Conservation (phyloP, 2,797 vertebrate species). For the Oryzias sinensis region DNA sequence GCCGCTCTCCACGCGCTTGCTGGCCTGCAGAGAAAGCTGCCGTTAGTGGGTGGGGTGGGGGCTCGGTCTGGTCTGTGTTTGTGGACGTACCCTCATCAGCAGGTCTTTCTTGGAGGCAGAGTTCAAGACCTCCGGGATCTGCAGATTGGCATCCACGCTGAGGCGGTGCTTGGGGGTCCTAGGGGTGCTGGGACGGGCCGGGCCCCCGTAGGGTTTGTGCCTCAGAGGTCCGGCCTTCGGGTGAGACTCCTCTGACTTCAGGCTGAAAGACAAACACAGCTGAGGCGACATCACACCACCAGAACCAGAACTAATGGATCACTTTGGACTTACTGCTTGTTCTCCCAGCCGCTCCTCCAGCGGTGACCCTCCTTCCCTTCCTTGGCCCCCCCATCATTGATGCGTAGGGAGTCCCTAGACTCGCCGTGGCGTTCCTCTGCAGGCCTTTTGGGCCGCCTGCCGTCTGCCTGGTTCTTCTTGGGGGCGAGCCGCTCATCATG, state of each 20-base stretch:
- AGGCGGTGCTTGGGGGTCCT: conserved; percentile 89
- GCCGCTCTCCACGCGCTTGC: conserved; percentile 85
- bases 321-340: conserved; percentile 82
- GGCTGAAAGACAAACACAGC: conserved; percentile 57
- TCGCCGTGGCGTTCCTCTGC: conserved; percentile 86
- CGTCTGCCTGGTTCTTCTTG: conserved; percentile 85
- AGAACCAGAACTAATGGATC: no score
- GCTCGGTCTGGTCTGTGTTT: no score
- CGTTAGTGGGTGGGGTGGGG: neutral
- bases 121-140: conserved; percentile 93
- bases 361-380: conserved; percentile 87
- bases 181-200: conserved; percentile 82
- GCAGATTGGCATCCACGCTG: conserved; percentile 94
- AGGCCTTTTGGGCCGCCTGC: conserved; percentile 84
- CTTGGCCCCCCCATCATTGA: conserved; percentile 75
- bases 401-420: conserved; percentile 75
- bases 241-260: conserved; percentile 80
- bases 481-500: conserved; percentile 82
- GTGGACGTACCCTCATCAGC: conserved; percentile 82
- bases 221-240: conserved; percentile 82
- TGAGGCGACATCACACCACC: no score
- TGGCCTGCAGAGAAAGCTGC: conserved; percentile 77
- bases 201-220: conserved; percentile 82
- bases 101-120: conserved; percentile 93
- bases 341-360: conserved; percentile 93